These are phyloP conservation scores for Pseudobourletiella spinata DNA, from an alignment of 1,140 invertebrate genomes.

Conservation along the genomic window DNA sequence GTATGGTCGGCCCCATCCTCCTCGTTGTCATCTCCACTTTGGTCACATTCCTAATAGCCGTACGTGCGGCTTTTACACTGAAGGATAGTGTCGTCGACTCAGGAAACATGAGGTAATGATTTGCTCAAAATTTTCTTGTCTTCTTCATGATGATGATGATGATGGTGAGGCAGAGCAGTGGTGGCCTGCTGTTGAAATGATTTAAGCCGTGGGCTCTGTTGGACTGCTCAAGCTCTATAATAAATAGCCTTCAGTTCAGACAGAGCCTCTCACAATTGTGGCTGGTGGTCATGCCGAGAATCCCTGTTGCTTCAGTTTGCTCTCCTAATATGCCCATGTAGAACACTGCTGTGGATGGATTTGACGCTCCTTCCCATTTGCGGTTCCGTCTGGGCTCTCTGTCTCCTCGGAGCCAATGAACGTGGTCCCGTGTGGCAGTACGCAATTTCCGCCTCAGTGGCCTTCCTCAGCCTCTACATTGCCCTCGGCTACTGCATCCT, in stretches of 20 bases:
- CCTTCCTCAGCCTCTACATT: constrained; percentile 64
- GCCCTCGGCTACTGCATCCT: constrained; percentile 74
- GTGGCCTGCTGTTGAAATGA: no score
- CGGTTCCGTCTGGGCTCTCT: constrained; percentile 68
- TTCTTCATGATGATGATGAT: no score
- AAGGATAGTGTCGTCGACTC: constrained; percentile 84
- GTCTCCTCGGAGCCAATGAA: constrained; percentile 69
- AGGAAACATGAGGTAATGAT: constrained; percentile 64
- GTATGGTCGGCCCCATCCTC: constrained; percentile 70
- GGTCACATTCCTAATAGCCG: constrained; percentile 68
- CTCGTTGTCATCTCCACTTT: constrained; percentile 66
- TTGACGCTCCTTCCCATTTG: constrained; percentile 67
- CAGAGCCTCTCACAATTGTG: no score
- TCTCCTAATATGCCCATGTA: no score
- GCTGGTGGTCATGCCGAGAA: no score
- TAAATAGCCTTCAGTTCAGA: neutral
- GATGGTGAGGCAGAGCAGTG: no score
- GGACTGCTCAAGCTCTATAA: neutral
- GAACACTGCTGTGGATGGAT: constrained; percentile 74
- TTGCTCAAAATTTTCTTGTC: constrained; percentile 9
- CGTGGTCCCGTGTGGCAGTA: constrained; percentile 60
- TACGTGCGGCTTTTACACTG: constrained; percentile 80
- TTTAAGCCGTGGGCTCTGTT: neutral
- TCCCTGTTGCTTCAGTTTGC: no score
- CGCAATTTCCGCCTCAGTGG: constrained; percentile 58